Evolutionary conservation across 2,888 invertebrate species (phyloP).

Genomic region (Uropetala carovei): DNA sequence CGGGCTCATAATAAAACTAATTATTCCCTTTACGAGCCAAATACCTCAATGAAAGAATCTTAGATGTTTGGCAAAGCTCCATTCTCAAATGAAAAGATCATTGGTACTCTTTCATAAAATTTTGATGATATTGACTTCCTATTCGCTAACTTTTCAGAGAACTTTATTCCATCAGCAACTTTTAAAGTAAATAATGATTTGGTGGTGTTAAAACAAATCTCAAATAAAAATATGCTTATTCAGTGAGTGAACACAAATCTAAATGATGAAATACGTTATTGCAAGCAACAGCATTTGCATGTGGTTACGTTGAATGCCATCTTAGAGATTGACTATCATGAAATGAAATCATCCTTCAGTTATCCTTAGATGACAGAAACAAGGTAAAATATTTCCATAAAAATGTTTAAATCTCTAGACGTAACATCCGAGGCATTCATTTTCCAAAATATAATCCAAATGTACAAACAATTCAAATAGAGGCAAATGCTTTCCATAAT

Average conservation of each 20-base stretch:
- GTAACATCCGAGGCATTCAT: background rate
- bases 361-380: slow-evolving; percentile 2
- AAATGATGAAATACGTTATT: slow-evolving; percentile 33
- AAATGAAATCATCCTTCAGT: background rate
- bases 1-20: slow-evolving; percentile 53
- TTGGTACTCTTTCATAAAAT: slow-evolving; percentile 36
- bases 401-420: background rate
- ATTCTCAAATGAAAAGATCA: slow-evolving; percentile 43
- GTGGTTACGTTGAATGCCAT: background rate
- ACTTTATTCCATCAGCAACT: background rate
- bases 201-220: background rate
- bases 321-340: background rate
- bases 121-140: slow-evolving; percentile 18
- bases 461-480: slow-evolving; percentile 22
- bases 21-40: slow-evolving; percentile 45
- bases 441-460: background rate
- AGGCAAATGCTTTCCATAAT: slow-evolving; percentile 27
- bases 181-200: background rate
- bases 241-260: slow-evolving; percentile 24
- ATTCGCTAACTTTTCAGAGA: background rate
- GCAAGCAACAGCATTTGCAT: slow-evolving; percentile 43
- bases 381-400: background rate
- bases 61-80: slow-evolving; percentile 50
- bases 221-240: background rate
- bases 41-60: slow-evolving; percentile 52